Evolutionary conservation across 2,888 invertebrate species (phyloP).

Genomic region (Andrena dorsata): DNA sequence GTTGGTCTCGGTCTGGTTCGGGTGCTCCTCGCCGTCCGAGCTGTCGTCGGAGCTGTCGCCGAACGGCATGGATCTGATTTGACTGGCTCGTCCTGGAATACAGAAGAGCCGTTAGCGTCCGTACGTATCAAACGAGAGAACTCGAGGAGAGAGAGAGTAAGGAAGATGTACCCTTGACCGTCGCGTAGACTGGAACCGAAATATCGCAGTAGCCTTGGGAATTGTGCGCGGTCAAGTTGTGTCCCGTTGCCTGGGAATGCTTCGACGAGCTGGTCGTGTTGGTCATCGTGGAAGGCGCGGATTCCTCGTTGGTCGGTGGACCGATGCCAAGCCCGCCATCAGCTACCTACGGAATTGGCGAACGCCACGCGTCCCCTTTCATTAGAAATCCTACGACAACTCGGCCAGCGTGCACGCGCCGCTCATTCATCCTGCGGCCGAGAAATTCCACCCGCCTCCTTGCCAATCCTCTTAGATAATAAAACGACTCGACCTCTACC

Average conservation of each 20-base stretch:
- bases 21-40: constrained; percentile 94
- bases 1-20: constrained; percentile 86
- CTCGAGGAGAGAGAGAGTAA: background rate
- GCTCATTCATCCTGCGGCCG: background rate
- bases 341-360: constrained; percentile 77
- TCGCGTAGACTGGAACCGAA: constrained; percentile 97
- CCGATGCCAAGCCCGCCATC: constrained; percentile 84
- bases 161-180: constrained; percentile 90
- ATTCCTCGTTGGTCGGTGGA: constrained; percentile 82
- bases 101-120: background rate
- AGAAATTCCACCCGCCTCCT: too few species aligned
- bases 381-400: constrained; percentile 28
- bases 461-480: too few species aligned
- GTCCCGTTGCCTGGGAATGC: constrained; percentile 83
- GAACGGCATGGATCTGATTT: constrained; percentile 98
- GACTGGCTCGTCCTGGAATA: constrained; percentile 91
- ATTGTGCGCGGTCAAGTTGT: constrained; percentile 84
- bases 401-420: background rate
- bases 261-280: constrained; percentile 83
- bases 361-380: constrained; percentile 22
- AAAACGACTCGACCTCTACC: constrained; percentile 85
- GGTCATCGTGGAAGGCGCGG: constrained; percentile 80
- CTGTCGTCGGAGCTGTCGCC: constrained; percentile 98
- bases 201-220: constrained; percentile 95
- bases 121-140: background rate